Evolutionary conservation across 2,888 invertebrate species (phyloP), one percentile per base, ranked within the genome.

Genomic region (Platycnemis pennipes): DNA sequence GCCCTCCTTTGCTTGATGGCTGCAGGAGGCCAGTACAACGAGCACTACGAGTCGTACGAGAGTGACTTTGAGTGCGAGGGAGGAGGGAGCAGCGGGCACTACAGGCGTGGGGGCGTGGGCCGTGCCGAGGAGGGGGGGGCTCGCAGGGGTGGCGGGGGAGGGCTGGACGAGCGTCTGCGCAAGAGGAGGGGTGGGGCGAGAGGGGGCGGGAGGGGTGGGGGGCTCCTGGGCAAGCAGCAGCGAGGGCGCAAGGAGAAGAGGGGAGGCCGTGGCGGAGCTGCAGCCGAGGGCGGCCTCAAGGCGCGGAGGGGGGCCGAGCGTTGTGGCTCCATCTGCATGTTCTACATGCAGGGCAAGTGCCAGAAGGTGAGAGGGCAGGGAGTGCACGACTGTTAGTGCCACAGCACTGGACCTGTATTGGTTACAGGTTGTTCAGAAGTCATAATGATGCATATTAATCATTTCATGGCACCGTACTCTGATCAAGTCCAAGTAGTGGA

Each of bases 311-410:
- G 94, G 94, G 63, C 91, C 44, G 91, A 91, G 94, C 95, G 95
- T 96, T 97, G 97, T 11, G 98, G 98, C 95, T 97, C 97, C 37
- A 97, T 98, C 95, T 99, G 99, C 96, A 97, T 98, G 95, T 99
- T 98, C 96, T 99, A 97, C 96, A 97, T 98, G 97, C 99, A 99
- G 96, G 99, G 99, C 94, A 99, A 98, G 96, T 99, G 99, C 96
- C 98, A 98, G 95, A 98, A 98, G 96, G 97, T 97, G 95, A 95
- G 96, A 7, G 44, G 1, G 26, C 53, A 31, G 8, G 3, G 16
- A 56, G 22, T 53, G 56, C 46, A 13, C 8, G 37, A n/a, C n/a
- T n/a, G n/a, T n/a, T n/a, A n/a, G n/a, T n/a, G n/a, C n/a, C n/a
- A n/a, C n/a, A 63, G 19, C 19, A 26, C 26, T 63, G 19, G 22